Percentiles rank a stretch among this genome's conserved stretches.
Conservation (phyloP, 2,888 invertebrate genomes). For the Uropetala carovei region DNA sequence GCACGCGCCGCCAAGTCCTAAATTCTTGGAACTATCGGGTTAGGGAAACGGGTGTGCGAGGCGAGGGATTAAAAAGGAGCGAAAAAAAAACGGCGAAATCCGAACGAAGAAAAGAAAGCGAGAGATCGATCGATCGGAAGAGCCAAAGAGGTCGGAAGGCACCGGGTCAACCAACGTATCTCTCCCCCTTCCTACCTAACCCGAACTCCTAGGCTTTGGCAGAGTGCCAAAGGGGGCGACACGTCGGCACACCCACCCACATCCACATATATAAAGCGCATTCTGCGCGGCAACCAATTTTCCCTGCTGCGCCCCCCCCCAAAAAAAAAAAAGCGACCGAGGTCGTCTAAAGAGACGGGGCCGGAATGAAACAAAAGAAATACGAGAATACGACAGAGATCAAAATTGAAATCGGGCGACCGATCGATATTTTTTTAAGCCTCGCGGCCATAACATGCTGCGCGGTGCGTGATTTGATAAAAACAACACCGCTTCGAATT, state of each 20-base stretch:
- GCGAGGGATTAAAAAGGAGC: not conserved
- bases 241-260: not conserved
- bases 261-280: no score
- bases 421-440: no score
- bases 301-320: not conserved
- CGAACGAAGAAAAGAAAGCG: not conserved
- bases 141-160: not conserved
- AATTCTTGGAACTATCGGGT: no score
- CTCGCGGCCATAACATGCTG: no score
- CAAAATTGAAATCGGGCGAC: no score
- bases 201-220: not conserved
- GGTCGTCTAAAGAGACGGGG: not conserved
- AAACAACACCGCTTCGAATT: no score
- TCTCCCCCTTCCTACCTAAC: not conserved
- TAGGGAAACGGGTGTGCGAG: not conserved
- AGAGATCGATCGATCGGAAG: not conserved
- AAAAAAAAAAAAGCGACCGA: not conserved
- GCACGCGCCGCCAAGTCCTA: not conserved
- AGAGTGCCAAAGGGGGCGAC: constrained; percentile 18
- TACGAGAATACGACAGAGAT: not conserved
- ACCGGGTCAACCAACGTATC: constrained; percentile 7
- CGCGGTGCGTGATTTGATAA: no score
- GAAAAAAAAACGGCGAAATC: not conserved
- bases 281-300: no score
- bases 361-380: not conserved